Percentiles rank a stretch among this genome's conserved stretches.
phyloP scores from a whole-genome alignment of 1,140 invertebrate species.

The Dinothrombium tinctorium region DNA sequence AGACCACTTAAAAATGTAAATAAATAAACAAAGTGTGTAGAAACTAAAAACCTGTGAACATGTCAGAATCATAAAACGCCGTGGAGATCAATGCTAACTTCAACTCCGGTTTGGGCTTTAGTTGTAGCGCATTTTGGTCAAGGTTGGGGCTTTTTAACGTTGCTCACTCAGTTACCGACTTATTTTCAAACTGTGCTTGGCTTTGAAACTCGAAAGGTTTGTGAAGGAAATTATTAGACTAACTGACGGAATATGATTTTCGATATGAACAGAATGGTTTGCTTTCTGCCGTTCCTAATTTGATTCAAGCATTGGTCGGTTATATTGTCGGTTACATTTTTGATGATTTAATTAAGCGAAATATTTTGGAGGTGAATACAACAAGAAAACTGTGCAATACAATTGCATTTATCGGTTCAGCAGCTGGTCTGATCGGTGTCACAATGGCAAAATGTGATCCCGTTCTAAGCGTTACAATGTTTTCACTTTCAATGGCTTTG shows the following conservation, averaged over 20 bases:
- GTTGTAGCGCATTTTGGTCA: constrained; percentile 65
- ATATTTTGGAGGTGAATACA: constrained; percentile 6
- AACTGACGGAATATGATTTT: too few species aligned
- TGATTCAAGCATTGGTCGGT: constrained; percentile 27
- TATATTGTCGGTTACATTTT: constrained; percentile 25
- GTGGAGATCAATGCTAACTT: constrained; percentile 51
- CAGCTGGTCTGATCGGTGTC: constrained; percentile 37
- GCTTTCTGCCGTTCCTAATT: constrained; percentile 30
- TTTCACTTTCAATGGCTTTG: constrained; percentile 5
- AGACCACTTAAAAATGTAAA: too few species aligned
- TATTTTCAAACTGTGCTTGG: constrained; percentile 74
- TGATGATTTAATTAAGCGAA: constrained; percentile 21
- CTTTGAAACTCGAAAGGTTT: constrained; percentile 65
- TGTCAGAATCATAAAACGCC: constrained; percentile 34
- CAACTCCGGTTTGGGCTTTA: constrained; percentile 70
- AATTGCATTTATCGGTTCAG: constrained; percentile 31
- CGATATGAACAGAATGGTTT: constrained; percentile 27
- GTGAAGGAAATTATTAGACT: too few species aligned
- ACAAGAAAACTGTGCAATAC: constrained; percentile 15
- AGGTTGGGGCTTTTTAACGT: constrained; percentile 83
- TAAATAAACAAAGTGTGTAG: too few species aligned
- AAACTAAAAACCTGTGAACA: too few species aligned
- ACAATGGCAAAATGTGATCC: constrained; percentile 39
- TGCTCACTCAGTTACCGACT: constrained; percentile 73
- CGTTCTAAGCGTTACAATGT: neutral